Base-by-base conservation (phyloP, 2,113 vertebrate genomes). In the Heliornis fulica region DNA sequence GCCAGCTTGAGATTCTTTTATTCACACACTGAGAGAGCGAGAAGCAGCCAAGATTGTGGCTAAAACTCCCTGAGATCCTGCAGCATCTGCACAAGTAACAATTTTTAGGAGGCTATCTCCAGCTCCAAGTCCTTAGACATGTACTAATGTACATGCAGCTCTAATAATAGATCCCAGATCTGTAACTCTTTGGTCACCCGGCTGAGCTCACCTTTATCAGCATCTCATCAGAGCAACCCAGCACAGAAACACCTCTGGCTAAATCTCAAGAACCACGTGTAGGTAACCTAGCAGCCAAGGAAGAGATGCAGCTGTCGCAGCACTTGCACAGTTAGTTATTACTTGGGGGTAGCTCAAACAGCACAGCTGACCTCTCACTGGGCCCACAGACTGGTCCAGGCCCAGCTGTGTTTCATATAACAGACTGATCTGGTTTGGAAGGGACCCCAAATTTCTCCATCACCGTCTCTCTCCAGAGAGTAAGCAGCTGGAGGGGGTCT, bases 111-210 rank as follows among this genome's bases (percentile, higher is more conserved):
- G 11, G 26, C 43, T 21, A 4, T 14, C 29, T 76, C 36, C 64
- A 74, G 21, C 50, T 21, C 20, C 0, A 0, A n/a, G 15, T 21
- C 31, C 21, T 69, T 32, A 56, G 11, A 41, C 12, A 11, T 6
- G 14, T n/a, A 32, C 64, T 69, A 14, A n/a, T 9, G 29, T 15
- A 31, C 0, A 28, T 0, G 5, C 17, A 11, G 12, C 34, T 61
- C 20, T 50, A 66, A 76, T 0, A 25, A 32, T 18, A 60, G 34
- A 48, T 36, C 48, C 41, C 36, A 8, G 16, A 59, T 75, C 34
- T 9, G 20, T 43, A 85, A 34, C 8, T 4, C 48, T 76, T 23
- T 25, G 16, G 29, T 57, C 17, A 56, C 46, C 15, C 3, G 36
- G 26, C 16, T 20, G 41, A 61, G 45, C 13, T 65, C 66, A 72